These are phyloP conservation scores for Sinocyclocheilus anophthalmus DNA, from an alignment of 2,113 vertebrate genomes.

Conservation along the genomic window DNA sequence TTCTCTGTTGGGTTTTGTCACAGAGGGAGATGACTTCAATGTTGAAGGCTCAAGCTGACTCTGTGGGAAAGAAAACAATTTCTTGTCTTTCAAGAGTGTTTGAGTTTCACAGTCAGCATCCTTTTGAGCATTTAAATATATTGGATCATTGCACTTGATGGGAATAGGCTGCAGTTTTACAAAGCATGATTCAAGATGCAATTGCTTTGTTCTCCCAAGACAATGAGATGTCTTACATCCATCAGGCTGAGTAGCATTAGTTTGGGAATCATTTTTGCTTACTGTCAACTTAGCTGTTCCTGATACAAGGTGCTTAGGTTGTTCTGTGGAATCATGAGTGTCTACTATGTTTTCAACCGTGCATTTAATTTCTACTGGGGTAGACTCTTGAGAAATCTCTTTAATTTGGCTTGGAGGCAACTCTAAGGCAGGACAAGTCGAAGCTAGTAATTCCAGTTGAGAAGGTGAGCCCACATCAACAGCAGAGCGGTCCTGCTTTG, in stretches of 20 bases:
- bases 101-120: conserved; percentile 33
- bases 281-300: conserved; percentile 20
- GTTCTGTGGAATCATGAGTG: conserved; percentile 52
- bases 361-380: conserved; percentile 68
- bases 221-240: neutral
- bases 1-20: conserved; percentile 41
- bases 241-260: neutral
- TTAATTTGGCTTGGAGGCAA: neutral
- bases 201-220: neutral
- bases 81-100: conserved; percentile 51
- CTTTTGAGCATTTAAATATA: conserved; percentile 34
- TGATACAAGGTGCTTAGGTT: conserved; percentile 61
- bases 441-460: conserved; percentile 46
- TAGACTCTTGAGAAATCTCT: conserved; percentile 52
- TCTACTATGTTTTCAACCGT: conserved; percentile 72
- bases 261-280: neutral
- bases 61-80: conserved; percentile 49
- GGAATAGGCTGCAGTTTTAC: conserved; percentile 55
- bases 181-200: conserved; percentile 38
- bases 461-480: conserved; percentile 2
- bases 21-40: neutral
- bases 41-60: neutral
- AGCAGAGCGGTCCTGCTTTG: conserved; percentile 51
- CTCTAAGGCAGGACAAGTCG: conserved; percentile 35
- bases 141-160: conserved; percentile 40